A percentile compares a stretch with the other conserved stretches of the same genome.
Conservation (phyloP, 2,888 invertebrate genomes). For the Crocallis elinguaria region DNA sequence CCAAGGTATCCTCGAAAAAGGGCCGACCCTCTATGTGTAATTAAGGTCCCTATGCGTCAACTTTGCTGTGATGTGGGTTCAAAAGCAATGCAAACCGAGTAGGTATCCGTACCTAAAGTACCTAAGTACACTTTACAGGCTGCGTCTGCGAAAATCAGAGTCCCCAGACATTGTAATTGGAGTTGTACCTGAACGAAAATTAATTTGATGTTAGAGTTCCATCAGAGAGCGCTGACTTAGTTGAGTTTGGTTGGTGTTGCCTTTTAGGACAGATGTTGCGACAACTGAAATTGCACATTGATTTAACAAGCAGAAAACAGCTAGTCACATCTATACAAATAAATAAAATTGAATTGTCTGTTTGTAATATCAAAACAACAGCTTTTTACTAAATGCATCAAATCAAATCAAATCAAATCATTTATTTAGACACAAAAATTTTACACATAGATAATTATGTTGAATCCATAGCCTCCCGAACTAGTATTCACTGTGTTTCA, state of each 20-base stretch:
- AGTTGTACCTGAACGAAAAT: conserved; percentile 39
- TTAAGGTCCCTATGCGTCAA: conserved; percentile 70
- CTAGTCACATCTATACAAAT: too few species aligned
- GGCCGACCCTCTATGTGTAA: conserved; percentile 64
- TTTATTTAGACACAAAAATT: too few species aligned
- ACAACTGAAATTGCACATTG: too few species aligned
- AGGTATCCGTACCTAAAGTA: conserved; percentile 34
- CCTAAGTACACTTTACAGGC: conserved; percentile 41
- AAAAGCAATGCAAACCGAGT: conserved; percentile 54
- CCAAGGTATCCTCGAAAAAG: conserved; percentile 57
- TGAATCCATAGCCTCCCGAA: too few species aligned
- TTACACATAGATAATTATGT: too few species aligned
- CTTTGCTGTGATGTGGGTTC: conserved; percentile 70
- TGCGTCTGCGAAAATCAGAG: conserved; percentile 15
- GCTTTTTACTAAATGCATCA: too few species aligned
- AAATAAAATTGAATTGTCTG: too few species aligned
- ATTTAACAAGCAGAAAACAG: too few species aligned
- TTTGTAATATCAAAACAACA: too few species aligned
- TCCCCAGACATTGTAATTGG: conserved; percentile 32
- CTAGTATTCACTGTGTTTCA: too few species aligned
- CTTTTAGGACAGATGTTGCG: too few species aligned
- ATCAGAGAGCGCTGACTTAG: conserved; percentile 9
- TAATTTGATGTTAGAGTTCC: conserved; percentile 25
- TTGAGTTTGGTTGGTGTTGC: background rate
- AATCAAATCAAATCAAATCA: too few species aligned